Conservation (phyloP, 2,888 invertebrate species). For the Hermaeophaga mercurialis region DNA sequence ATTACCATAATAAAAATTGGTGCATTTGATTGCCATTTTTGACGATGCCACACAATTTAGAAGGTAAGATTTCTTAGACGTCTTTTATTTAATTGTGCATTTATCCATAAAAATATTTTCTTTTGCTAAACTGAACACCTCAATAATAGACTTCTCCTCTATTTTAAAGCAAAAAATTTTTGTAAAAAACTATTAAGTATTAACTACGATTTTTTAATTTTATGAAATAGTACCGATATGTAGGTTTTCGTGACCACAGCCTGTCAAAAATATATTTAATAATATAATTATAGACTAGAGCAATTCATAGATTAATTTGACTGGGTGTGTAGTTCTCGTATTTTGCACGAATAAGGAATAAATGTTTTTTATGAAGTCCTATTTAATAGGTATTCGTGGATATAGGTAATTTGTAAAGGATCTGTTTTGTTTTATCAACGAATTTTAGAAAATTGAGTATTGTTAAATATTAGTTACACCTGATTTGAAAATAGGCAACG, state of each 20-base stretch:
- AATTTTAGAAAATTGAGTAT: conserved; percentile 5
- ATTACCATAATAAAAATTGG: too few relatives aligned
- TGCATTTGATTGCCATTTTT: too few relatives aligned
- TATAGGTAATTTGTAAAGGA: conserved; percentile 4
- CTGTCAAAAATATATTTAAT: conserved; percentile 11
- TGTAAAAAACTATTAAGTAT: too few relatives aligned
- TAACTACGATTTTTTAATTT: not conserved
- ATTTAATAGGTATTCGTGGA: conserved; percentile 11
- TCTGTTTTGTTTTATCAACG: conserved; percentile 6
- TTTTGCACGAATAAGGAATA: conserved; percentile 10
- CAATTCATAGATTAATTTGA: conserved; percentile 21
- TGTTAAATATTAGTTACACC: conserved; percentile 10
- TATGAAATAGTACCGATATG: conserved; percentile 20
- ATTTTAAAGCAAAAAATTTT: too few relatives aligned
- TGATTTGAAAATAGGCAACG: not conserved
- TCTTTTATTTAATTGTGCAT: too few relatives aligned
- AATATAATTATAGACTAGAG: conserved; percentile 8
- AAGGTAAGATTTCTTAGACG: too few relatives aligned
- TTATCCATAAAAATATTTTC: too few relatives aligned
- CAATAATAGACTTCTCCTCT: too few relatives aligned
- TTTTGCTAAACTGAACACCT: too few relatives aligned
- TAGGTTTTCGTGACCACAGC: conserved; percentile 15
- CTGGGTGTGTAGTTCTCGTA: conserved; percentile 22
- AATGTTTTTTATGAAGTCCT: conserved; percentile 4
- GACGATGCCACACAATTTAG: too few relatives aligned